Conservation (phyloP, 2,888 invertebrate species). For the Blomia tropicalis region DNA sequence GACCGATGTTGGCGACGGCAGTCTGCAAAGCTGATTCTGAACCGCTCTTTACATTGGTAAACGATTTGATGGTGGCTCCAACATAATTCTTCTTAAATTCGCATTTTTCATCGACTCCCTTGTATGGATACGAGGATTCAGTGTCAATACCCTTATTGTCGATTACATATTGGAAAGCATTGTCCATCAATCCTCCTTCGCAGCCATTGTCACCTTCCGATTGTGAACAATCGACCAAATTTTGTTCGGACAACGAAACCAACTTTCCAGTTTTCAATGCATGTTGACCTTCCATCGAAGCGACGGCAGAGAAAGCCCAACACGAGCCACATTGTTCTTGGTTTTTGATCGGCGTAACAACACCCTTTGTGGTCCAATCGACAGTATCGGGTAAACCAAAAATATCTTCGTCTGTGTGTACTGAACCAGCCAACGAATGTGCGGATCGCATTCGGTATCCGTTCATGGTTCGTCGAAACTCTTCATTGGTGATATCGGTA, state of each 20-base stretch:
- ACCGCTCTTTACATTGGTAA: slow-evolving; percentile 46
- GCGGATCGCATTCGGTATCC: not conserved
- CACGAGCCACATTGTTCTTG: slow-evolving; percentile 60
- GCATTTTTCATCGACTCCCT: slow-evolving; percentile 34
- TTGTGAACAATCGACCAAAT: slow-evolving; percentile 67
- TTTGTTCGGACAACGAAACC: slow-evolving; percentile 77
- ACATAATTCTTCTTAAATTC: slow-evolving; percentile 39
- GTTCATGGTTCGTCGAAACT: not conserved
- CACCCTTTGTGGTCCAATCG: slow-evolving; percentile 25
- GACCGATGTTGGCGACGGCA: slow-evolving; percentile 57
- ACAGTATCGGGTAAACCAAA: slow-evolving; percentile 21
- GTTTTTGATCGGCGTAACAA: slow-evolving; percentile 23
- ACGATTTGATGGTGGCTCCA: slow-evolving; percentile 67
- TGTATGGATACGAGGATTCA: slow-evolving; percentile 50
- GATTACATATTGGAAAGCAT: slow-evolving; percentile 39
- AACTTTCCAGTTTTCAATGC: slow-evolving; percentile 57
- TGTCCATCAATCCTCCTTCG: slow-evolving; percentile 46
- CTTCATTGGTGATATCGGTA: slow-evolving; percentile 21
- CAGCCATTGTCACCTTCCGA: slow-evolving; percentile 66
- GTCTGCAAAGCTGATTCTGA: slow-evolving; percentile 53
- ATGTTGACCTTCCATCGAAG: slow-evolving; percentile 64
- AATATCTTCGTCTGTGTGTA: not conserved
- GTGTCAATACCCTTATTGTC: slow-evolving; percentile 63
- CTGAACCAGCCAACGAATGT: not conserved
- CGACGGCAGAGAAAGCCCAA: slow-evolving; percentile 74